Percentiles rank a stretch among this genome's conserved stretches.
phyloP scores from a whole-genome alignment of 2,113 vertebrate genomes.

The Onychostruthus taczanowskii region DNA sequence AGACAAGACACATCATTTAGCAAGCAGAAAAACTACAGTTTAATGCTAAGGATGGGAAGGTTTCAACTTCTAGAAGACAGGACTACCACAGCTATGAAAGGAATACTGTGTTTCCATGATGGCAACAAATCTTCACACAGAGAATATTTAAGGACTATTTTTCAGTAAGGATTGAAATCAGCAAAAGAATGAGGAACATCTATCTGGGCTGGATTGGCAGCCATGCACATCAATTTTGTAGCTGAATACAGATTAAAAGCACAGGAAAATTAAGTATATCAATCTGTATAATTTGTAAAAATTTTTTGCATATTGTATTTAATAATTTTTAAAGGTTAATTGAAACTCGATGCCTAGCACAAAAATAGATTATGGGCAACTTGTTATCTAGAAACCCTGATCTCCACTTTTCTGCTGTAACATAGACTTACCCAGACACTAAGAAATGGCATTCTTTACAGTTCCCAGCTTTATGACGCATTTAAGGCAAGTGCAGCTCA shows the following conservation, averaged over 20 bases:
- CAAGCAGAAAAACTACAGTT: background rate
- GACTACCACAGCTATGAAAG: background rate
- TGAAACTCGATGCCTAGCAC: background rate
- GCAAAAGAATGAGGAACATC: background rate
- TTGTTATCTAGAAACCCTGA: background rate
- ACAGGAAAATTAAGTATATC: background rate
- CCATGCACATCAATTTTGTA: background rate
- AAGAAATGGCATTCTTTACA: background rate
- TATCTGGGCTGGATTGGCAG: background rate
- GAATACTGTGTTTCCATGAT: accelerated
- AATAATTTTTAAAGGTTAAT: background rate
- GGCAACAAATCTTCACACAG: background rate
- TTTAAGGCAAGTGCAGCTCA: background rate
- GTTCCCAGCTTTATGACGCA: background rate
- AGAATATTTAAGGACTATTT: background rate
- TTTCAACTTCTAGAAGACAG: background rate
- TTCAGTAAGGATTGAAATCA: background rate
- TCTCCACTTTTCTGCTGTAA: background rate
- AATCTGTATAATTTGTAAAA: background rate
- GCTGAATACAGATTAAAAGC: background rate
- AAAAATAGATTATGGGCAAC: background rate
- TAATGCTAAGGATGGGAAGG: background rate
- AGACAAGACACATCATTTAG: background rate
- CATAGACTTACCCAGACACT: background rate
- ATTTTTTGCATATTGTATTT: background rate